These are phyloP conservation scores for Pangasius sanitwongsei DNA, from an alignment of 2,797 vertebrate genomes.

Conservation along the genomic window DNA sequence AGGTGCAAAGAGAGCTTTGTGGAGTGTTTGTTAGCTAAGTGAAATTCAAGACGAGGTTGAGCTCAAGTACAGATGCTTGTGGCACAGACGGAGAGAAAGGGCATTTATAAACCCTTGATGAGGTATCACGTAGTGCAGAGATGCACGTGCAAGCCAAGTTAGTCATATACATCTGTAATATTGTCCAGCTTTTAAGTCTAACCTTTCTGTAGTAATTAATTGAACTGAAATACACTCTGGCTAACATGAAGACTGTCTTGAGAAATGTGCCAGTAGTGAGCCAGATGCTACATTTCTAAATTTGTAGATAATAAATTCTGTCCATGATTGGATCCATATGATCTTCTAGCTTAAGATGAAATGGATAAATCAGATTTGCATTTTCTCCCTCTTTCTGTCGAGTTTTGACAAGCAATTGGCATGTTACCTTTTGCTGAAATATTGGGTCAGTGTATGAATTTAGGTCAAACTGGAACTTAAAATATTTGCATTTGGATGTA, in stretches of 20 bases:
- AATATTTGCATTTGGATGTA: not conserved
- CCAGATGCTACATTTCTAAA: slow-evolving; percentile 29
- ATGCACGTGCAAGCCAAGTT: slow-evolving; percentile 22
- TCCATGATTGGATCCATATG: slow-evolving; percentile 25
- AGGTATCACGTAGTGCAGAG: slow-evolving; percentile 24
- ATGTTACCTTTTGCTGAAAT: slow-evolving; percentile 9
- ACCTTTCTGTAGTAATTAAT: slow-evolving; percentile 35
- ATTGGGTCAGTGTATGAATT: not conserved
- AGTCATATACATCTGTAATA: slow-evolving; percentile 16
- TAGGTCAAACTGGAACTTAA: not conserved
- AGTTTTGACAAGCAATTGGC: slow-evolving; percentile 10
- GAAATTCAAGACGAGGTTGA: slow-evolving; percentile 65
- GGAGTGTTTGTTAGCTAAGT: slow-evolving; percentile 61
- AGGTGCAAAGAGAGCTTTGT: slow-evolving; percentile 60
- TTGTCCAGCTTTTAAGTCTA: slow-evolving; percentile 27
- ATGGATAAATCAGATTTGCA: slow-evolving; percentile 14
- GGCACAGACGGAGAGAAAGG: slow-evolving; percentile 35
- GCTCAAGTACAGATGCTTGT: slow-evolving; percentile 67
- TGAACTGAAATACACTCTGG: slow-evolving; percentile 19
- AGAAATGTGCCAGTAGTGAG: not conserved
- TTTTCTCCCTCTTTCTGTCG: not conserved
- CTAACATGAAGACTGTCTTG: slow-evolving; percentile 25
- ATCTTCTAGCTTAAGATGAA: slow-evolving; percentile 7
- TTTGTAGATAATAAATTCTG: slow-evolving; percentile 32
- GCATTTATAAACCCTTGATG: slow-evolving; percentile 33